Evolutionary conservation across 2,797 vertebrate genomes (phyloP).

Genomic region (Distichodus sexfasciatus): DNA sequence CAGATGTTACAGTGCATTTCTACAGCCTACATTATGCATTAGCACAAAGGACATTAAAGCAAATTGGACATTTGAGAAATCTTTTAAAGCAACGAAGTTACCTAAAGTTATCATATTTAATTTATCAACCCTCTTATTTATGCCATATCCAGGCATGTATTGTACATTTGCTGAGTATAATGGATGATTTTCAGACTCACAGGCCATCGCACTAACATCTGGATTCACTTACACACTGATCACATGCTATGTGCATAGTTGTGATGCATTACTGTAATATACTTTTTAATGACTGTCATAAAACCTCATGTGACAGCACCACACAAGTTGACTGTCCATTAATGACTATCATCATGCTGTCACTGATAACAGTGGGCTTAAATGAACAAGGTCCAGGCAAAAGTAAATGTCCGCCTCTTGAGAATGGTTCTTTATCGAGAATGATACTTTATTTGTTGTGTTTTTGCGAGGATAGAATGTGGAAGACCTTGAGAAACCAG

Average conservation of each 20-base stretch:
- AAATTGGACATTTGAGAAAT: neutral
- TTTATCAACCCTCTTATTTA: no score
- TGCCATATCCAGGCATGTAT: neutral
- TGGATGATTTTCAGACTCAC: neutral
- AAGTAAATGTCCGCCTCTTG: neutral
- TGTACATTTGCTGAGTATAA: neutral
- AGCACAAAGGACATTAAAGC: neutral
- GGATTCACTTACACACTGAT: conserved; percentile 24
- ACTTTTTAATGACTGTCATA: conserved; percentile 23
- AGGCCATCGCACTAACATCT: conserved; percentile 27
- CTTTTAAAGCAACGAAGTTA: neutral
- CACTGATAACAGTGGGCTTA: conserved; percentile 5
- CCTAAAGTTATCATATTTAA: neutral
- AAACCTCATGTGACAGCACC: neutral
- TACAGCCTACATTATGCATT: neutral
- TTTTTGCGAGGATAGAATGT: neutral
- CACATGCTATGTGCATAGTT: conserved; percentile 19
- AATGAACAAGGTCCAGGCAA: conserved; percentile 1
- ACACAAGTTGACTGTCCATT: conserved; percentile 9
- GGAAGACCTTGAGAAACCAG: neutral
- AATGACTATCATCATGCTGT: conserved; percentile 19
- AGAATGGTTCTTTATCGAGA: neutral
- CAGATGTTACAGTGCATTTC: neutral
- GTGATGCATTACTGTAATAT: conserved; percentile 27
- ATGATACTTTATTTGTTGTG: conserved; percentile 37